Conservation (phyloP, 2,888 invertebrate species). For the Pterostichus madidus region DNA sequence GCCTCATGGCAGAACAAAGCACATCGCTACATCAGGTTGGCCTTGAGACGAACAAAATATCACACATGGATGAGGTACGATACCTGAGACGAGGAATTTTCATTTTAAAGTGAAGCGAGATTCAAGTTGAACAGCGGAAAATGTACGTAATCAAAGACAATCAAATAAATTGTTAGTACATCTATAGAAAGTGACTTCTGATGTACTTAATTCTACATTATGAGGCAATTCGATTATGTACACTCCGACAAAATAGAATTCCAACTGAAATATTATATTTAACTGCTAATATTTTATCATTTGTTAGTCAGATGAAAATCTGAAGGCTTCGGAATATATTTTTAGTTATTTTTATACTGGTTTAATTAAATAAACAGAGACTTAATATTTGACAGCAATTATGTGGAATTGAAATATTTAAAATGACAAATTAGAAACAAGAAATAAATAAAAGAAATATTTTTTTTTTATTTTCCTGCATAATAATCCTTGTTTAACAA, state of each 20-base stretch:
- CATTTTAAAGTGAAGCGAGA: neutral
- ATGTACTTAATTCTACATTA: conserved; percentile 29
- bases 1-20: conserved; percentile 44
- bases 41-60: conserved; percentile 50
- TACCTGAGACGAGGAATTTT: conserved; percentile 30
- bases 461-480: too few species aligned
- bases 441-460: too few species aligned
- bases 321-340: too few species aligned
- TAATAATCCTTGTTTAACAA: too few species aligned
- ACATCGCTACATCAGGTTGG: conserved; percentile 31
- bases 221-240: conserved; percentile 12
- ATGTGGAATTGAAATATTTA: too few species aligned
- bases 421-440: too few species aligned
- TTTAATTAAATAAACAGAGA: too few species aligned
- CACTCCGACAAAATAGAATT: neutral
- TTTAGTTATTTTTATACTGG: too few species aligned
- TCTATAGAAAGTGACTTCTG: conserved; percentile 30
- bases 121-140: neutral
- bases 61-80: conserved; percentile 46
- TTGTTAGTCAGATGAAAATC: too few species aligned
- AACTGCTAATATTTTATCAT: neutral
- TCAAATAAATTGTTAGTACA: conserved; percentile 28
- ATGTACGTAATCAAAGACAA: conserved; percentile 15
- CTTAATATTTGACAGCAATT: too few species aligned
- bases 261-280: neutral